These are phyloP conservation scores for Myrmecophaga tridactyla DNA, from an alignment of 2,113 vertebrate genomes.

Conservation along the genomic window DNA sequence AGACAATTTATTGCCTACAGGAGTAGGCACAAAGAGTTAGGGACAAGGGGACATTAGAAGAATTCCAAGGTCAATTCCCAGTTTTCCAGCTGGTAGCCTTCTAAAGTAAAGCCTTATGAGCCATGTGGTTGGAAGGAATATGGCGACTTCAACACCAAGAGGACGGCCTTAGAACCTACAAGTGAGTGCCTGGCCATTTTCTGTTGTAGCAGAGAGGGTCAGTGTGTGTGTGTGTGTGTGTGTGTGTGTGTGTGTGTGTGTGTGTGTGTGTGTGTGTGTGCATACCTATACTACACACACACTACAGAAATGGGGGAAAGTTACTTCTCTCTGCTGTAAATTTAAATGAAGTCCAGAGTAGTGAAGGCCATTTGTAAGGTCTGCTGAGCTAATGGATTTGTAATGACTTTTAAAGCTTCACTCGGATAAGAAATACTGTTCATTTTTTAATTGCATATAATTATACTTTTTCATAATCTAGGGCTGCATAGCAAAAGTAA, in stretches of 20 bases:
- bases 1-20: neutral
- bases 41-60: neutral
- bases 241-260: neutral
- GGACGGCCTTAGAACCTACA: neutral
- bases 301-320: conserved; percentile 56
- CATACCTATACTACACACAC: no score
- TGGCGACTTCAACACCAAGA: neutral
- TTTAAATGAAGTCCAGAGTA: conserved; percentile 85
- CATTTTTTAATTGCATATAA: conserved; percentile 90
- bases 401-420: conserved; percentile 91
- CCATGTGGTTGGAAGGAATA: neutral
- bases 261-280: neutral
- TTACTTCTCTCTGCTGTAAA: conserved; percentile 80
- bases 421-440: conserved; percentile 88
- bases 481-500: conserved; percentile 84
- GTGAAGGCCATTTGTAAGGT: conserved; percentile 89
- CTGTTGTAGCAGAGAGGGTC: conserved; percentile 20
- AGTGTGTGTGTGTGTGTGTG: neutral
- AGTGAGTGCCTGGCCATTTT: neutral
- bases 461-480: conserved; percentile 89
- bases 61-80: neutral
- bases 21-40: neutral
- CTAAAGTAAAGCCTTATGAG: neutral
- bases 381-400: conserved; percentile 90
- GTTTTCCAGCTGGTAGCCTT: neutral